A percentile compares a stretch with the other conserved stretches of the same genome.
These are phyloP conservation scores for Vanessa atalanta DNA, from an alignment of 1,140 invertebrate species.

Conservation along the genomic window DNA sequence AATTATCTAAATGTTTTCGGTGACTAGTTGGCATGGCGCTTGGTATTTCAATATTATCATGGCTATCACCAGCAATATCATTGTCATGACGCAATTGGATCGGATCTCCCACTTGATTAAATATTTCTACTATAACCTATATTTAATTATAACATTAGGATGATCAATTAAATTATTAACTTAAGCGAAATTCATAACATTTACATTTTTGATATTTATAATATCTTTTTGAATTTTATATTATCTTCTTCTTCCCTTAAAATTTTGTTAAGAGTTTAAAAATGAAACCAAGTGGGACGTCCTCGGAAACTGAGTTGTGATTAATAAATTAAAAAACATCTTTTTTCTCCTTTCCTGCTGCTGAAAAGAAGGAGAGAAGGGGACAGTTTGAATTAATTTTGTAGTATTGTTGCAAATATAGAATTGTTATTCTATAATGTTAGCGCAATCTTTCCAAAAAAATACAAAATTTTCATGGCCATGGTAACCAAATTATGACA, in stretches of 20 bases:
- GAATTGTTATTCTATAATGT: constrained; percentile 67
- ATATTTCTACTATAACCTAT: neutral
- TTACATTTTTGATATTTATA: neutral
- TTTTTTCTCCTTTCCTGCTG: constrained; percentile 79
- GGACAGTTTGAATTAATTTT: constrained; percentile 72
- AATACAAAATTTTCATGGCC: constrained; percentile 58
- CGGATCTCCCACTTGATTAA: constrained; percentile 63
- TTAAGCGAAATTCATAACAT: neutral
- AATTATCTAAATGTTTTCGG: constrained; percentile 56
- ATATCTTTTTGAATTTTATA: neutral
- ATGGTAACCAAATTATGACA: constrained; percentile 61
- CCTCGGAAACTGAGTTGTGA: constrained; percentile 56
- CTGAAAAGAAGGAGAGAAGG: constrained; percentile 75
- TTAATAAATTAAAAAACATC: constrained; percentile 62
- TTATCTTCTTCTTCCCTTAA: neutral
- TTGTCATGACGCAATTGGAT: constrained; percentile 79
- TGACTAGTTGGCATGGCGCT: constrained; percentile 75
- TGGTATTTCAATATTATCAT: constrained; percentile 70
- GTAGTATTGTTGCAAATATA: constrained; percentile 68
- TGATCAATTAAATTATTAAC: constrained; percentile 16
- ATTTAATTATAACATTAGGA: neutral
- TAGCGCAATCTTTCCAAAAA: constrained; percentile 48
- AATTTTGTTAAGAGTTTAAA: neutral
- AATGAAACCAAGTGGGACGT: constrained; percentile 56
- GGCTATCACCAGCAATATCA: constrained; percentile 77